A percentile compares a stretch with the other conserved stretches of the same genome.
Conservation (phyloP, 2,888 invertebrate species). For the Tetramorium bicarinatum region DNA sequence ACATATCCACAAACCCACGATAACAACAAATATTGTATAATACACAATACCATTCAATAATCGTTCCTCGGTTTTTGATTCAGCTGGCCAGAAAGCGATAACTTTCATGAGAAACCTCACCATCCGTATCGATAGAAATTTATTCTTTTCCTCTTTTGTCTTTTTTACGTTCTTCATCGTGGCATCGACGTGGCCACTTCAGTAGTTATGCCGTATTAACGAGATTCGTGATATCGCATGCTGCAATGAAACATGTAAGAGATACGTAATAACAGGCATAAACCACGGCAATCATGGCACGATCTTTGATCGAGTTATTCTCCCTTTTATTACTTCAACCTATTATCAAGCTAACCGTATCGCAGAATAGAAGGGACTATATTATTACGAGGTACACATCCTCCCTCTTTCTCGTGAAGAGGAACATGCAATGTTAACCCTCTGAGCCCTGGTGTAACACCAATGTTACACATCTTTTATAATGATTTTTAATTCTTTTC, state of each 20-base stretch:
- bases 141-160: neutral
- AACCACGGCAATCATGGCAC: constrained; percentile 5
- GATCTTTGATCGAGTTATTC: constrained; percentile 33
- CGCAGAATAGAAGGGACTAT: neutral
- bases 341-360: constrained; percentile 21
- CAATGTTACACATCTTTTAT: no score
- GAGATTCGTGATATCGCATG: constrained; percentile 28
- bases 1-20: constrained; percentile 49
- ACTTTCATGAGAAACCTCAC: constrained; percentile 69
- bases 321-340: constrained; percentile 7
- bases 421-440: constrained; percentile 14
- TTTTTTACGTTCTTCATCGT: neutral
- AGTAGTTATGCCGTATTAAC: constrained; percentile 21
- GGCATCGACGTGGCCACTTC: neutral
- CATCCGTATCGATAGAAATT: constrained; percentile 65
- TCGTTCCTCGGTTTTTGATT: constrained; percentile 51
- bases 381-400: constrained; percentile 27
- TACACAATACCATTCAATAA: constrained; percentile 56
- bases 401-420: neutral
- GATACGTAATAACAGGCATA: constrained; percentile 25
- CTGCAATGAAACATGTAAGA: constrained; percentile 27
- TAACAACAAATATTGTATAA: constrained; percentile 64
- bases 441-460: no score
- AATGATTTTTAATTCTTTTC: no score
- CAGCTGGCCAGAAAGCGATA: constrained; percentile 71